Percentiles rank a stretch among this genome's conserved stretches.
Conservation (phyloP, 2,113 vertebrate genomes). For the Bos taurus region DNA sequence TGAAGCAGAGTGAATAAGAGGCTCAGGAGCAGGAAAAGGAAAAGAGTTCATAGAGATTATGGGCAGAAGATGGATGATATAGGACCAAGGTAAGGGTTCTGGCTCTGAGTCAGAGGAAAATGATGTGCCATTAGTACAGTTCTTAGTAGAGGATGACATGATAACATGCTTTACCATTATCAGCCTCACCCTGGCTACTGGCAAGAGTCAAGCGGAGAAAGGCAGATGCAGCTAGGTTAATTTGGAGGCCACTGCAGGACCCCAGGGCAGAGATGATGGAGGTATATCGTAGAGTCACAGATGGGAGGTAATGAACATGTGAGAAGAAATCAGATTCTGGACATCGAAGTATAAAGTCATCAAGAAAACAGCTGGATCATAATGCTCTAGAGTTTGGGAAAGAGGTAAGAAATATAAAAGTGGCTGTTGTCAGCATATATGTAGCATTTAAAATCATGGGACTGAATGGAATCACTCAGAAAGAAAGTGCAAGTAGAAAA, state of each 20-base stretch:
- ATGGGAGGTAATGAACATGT: accelerated
- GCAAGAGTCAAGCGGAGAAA: background rate
- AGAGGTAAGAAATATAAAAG: background rate
- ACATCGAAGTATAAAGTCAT: background rate
- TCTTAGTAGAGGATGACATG: background rate
- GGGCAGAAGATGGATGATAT: background rate
- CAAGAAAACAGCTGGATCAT: background rate
- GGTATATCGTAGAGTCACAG: no score
- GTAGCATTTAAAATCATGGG: background rate
- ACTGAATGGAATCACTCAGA: background rate
- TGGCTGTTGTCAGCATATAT: background rate
- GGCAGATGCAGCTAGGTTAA: background rate
- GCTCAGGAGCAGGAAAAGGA: background rate
- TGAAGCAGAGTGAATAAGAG: background rate
- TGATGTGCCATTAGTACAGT: background rate
- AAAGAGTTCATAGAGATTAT: background rate
- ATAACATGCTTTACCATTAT: background rate
- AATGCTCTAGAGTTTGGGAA: background rate
- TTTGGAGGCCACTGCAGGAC: background rate
- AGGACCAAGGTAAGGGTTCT: background rate
- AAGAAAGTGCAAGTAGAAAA: background rate
- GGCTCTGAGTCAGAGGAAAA: background rate
- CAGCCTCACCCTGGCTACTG: background rate
- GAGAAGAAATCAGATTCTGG: background rate
- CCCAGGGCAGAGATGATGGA: background rate